A percentile compares a stretch with the other conserved stretches of the same genome.
phyloP scores from a whole-genome alignment of 2,113 vertebrate genomes.

The Etheostoma cragini region DNA sequence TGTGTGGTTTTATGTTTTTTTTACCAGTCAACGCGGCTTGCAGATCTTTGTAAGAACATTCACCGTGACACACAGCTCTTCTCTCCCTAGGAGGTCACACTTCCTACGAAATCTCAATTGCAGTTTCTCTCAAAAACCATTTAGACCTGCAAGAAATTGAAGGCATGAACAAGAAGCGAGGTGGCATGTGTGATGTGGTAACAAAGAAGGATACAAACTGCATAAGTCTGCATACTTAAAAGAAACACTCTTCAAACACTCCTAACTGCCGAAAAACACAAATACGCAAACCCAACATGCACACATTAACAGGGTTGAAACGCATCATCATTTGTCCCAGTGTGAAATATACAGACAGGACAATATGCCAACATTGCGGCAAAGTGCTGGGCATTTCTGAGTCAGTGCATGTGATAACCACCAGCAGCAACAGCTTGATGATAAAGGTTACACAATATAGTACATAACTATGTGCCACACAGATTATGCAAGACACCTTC shows the following conservation, averaged over 20 bases:
- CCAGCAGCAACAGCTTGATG: conserved; percentile 13
- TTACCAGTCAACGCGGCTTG: conserved; percentile 48
- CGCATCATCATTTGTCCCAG: background rate
- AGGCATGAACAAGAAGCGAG: background rate
- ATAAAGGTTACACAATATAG: conserved; percentile 34
- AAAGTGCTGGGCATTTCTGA: conserved; percentile 20
- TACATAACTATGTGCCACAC: background rate
- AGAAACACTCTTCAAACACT: conserved; percentile 41
- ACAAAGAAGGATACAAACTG: conserved; percentile 18
- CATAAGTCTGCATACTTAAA: conserved; percentile 31
- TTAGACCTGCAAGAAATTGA: conserved; percentile 10
- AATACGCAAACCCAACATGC: background rate
- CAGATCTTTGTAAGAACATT: conserved; percentile 30
- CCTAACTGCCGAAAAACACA: conserved; percentile 27
- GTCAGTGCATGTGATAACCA: conserved; percentile 40
- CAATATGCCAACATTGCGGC: conserved; percentile 29
- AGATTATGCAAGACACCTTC: conserved; percentile 13
- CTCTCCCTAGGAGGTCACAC: conserved; percentile 54
- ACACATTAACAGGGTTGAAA: background rate
- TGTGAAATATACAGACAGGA: background rate
- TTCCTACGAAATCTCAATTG: conserved; percentile 26
- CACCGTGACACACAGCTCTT: background rate
- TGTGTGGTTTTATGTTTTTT: conserved; percentile 7
- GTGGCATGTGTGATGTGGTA: conserved; percentile 56
- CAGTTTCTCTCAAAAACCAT: conserved; percentile 41